A percentile compares a stretch with the other conserved stretches of the same genome.
These are phyloP conservation scores for Bombus pyrosoma DNA, from an alignment of 1,140 invertebrate genomes.

Conservation along the genomic window DNA sequence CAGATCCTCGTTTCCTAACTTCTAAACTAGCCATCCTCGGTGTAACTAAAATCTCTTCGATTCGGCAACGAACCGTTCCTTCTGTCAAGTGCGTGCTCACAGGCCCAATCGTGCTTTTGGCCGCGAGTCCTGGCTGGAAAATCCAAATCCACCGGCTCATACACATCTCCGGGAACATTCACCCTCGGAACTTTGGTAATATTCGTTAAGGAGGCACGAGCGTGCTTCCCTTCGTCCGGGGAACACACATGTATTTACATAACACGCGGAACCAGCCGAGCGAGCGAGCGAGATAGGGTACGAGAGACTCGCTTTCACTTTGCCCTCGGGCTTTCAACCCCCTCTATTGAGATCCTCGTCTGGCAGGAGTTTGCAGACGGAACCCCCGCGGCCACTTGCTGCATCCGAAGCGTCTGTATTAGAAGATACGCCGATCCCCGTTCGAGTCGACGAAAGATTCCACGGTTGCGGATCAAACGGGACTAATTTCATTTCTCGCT, in stretches of 20 bases:
- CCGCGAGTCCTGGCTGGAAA: slow-evolving; percentile 22
- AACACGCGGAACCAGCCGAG: slow-evolving; percentile 47
- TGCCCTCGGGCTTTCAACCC: slow-evolving; percentile 29
- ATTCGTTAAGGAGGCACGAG: slow-evolving; percentile 64
- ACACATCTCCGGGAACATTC: slow-evolving; percentile 19
- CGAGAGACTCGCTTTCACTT: slow-evolving; percentile 47
- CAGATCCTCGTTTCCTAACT: neutral
- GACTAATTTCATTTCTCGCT: slow-evolving; percentile 66
- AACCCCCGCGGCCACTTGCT: slow-evolving; percentile 60
- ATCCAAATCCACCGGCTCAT: neutral
- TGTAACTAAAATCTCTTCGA: neutral
- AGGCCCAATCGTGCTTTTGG: neutral
- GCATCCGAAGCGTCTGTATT: slow-evolving; percentile 46
- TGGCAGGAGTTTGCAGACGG: slow-evolving; percentile 60
- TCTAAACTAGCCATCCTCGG: neutral
- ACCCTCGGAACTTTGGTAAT: slow-evolving; percentile 59
- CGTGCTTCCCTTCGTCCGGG: slow-evolving; percentile 28
- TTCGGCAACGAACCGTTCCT: neutral
- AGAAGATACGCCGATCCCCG: neutral
- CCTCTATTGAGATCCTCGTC: slow-evolving; percentile 36
- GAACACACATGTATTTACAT: slow-evolving; percentile 63
- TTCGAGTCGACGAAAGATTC: slow-evolving; percentile 47
- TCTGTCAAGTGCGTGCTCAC: slow-evolving; percentile 17
- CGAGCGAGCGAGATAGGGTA: neutral
- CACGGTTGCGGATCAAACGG: slow-evolving; percentile 46